Percentiles rank a stretch among this genome's conserved stretches.
Evolutionary conservation across 2,113 vertebrate genomes (phyloP).

Genomic region (Sapayoa aenigma): DNA sequence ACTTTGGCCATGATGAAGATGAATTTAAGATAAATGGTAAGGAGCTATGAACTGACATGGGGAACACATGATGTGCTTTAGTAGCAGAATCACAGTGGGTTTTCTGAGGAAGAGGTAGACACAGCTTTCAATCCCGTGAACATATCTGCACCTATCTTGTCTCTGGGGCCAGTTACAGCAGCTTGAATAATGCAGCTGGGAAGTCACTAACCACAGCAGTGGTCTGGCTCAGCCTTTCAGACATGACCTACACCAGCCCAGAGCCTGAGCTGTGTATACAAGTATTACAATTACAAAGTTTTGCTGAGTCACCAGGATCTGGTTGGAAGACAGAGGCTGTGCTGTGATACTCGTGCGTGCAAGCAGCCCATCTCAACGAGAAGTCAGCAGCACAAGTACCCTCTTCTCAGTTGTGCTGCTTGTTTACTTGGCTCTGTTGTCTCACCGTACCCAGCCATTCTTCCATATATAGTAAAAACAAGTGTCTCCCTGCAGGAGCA

Average conservation of each 20-base stretch:
- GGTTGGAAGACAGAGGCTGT: not conserved
- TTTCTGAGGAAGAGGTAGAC: not conserved
- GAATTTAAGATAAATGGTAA: not conserved
- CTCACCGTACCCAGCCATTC: not conserved
- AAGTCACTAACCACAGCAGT: not conserved
- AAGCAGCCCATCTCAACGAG: not conserved
- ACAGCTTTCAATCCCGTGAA: not conserved
- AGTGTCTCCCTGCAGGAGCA: not conserved
- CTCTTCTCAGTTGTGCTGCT: not conserved
- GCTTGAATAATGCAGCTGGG: not conserved
- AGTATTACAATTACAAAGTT: not conserved
- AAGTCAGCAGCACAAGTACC: not conserved
- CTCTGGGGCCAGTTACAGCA: not conserved
- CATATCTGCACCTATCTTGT: not conserved
- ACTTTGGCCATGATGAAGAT: not conserved
- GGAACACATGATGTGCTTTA: not conserved
- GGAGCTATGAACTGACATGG: not conserved
- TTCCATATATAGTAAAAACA: slow-evolving; percentile 16
- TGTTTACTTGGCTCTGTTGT: not conserved
- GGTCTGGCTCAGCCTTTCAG: not conserved
- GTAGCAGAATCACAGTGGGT: not conserved
- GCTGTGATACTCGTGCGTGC: not conserved
- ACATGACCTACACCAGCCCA: not conserved
- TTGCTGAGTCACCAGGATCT: not conserved
- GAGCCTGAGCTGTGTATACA: not conserved